phyloP scores from a whole-genome alignment of 2,888 invertebrate genomes.

The Tenthredo scrophulariae region DNA sequence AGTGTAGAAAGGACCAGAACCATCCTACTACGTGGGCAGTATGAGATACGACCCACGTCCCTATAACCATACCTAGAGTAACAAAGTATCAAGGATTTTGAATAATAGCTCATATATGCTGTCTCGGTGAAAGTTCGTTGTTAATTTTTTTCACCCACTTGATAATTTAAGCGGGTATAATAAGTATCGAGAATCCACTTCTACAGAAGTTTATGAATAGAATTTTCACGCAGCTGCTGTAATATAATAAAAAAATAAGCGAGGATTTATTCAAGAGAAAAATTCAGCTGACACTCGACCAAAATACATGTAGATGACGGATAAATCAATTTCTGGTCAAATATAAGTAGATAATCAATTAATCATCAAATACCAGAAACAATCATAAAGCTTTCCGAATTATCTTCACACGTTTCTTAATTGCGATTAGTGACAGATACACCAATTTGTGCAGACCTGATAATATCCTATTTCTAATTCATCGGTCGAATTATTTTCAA shows the following conservation, averaged over 20 bases:
- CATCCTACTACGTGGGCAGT: conserved; percentile 38
- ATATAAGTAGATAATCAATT: not conserved
- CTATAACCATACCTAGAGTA: conserved; percentile 27
- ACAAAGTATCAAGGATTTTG: conserved; percentile 48
- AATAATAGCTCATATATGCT: conserved; percentile 8
- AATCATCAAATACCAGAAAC: not conserved
- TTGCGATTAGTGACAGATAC: not conserved
- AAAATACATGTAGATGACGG: not conserved
- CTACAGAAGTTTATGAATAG: not conserved
- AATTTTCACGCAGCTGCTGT: not conserved
- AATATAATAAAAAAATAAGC: not conserved
- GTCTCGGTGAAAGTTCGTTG: conserved; percentile 34
- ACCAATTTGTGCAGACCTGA: not conserved
- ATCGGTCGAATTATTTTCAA: conserved; percentile 14
- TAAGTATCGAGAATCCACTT: conserved; percentile 17
- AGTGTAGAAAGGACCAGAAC: conserved; percentile 27
- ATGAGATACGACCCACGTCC: conserved; percentile 32
- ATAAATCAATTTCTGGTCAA: not conserved
- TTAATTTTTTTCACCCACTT: conserved; percentile 32
- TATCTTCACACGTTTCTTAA: not conserved
- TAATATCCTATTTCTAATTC: not conserved
- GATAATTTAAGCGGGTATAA: not conserved
- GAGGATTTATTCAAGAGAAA: not conserved
- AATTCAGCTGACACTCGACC: not conserved
- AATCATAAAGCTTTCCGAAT: not conserved